Conservation (phyloP, 1,140 invertebrate genomes). For the Eupeodes corollae region DNA sequence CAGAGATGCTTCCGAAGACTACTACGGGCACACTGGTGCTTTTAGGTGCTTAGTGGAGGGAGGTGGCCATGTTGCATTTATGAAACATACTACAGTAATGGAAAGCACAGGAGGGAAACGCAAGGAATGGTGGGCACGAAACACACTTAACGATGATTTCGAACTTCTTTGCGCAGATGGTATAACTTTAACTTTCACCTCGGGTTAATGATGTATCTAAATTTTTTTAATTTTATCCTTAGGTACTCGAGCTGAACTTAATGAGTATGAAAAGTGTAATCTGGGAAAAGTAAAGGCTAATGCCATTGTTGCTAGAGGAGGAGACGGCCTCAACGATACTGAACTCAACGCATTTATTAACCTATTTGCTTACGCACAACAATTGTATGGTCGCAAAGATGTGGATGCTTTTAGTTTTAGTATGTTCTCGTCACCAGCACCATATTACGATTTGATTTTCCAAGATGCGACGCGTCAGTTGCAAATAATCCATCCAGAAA, state of each 20-base stretch:
- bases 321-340: constrained; percentile 60
- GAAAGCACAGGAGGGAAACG: constrained; percentile 87
- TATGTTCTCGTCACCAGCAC: constrained; percentile 74
- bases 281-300: constrained; percentile 84
- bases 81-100: constrained; percentile 80
- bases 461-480: constrained; percentile 82
- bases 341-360: constrained; percentile 75
- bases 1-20: constrained; percentile 76
- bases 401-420: constrained; percentile 79
- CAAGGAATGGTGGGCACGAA: constrained; percentile 84
- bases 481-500: constrained; percentile 49
- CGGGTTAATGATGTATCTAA: constrained; percentile 10
- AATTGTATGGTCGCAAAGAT: constrained; percentile 75
- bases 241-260: constrained; percentile 62
- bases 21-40: constrained; percentile 81
- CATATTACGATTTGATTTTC: constrained; percentile 80
- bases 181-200: constrained; percentile 16
- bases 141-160: constrained; percentile 82
- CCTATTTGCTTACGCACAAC: constrained; percentile 80
- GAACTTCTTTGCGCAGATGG: constrained; percentile 90
- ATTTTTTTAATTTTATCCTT: not conserved
- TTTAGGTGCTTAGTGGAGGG: constrained; percentile 89
- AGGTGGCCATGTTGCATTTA: constrained; percentile 89
- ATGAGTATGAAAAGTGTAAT: constrained; percentile 76
- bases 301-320: constrained; percentile 77